Percentiles rank a stretch among this genome's conserved stretches.
Conservation (phyloP, 2,113 vertebrate genomes). For the Limanda limanda region DNA sequence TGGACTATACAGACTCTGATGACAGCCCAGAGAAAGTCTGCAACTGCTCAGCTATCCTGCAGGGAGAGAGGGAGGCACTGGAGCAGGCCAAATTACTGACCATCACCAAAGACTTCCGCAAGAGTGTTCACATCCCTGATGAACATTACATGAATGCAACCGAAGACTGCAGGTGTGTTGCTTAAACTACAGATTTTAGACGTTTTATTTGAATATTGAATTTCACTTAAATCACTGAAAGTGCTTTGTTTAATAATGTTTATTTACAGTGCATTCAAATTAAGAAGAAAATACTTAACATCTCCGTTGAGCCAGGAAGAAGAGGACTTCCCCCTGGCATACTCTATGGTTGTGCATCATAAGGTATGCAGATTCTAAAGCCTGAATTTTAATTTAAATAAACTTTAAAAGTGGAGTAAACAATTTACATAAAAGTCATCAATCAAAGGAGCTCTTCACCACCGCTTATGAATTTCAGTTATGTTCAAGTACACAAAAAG, state of each 20-base stretch:
- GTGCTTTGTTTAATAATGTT: neutral
- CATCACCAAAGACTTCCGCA: slow-evolving; percentile 79
- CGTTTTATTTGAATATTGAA: too few species aligned
- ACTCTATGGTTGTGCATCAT: slow-evolving; percentile 91
- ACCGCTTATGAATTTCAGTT: neutral
- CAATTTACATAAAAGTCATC: neutral
- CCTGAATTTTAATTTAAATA: neutral
- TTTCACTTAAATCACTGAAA: neutral
- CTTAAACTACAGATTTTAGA: neutral
- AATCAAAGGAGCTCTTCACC: neutral
- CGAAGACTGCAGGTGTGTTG: slow-evolving; percentile 76
- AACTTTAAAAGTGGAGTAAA: neutral
- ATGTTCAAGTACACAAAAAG: neutral
- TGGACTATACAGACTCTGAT: slow-evolving; percentile 75
- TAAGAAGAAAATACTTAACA: slow-evolving; percentile 85
- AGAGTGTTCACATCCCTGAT: slow-evolving; percentile 71
- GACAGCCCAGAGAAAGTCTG: slow-evolving; percentile 72
- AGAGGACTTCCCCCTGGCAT: slow-evolving; percentile 89
- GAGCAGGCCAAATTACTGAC: slow-evolving; percentile 81
- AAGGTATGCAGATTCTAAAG: slow-evolving; percentile 70
- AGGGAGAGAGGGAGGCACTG: slow-evolving; percentile 83
- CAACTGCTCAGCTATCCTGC: slow-evolving; percentile 87
- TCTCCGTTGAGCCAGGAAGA: slow-evolving; percentile 89
- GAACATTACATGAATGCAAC: slow-evolving; percentile 86
- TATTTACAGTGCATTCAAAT: slow-evolving; percentile 77